phyloP scores from a whole-genome alignment of 2,113 vertebrate genomes.

The Dipodomys stephensi region DNA sequence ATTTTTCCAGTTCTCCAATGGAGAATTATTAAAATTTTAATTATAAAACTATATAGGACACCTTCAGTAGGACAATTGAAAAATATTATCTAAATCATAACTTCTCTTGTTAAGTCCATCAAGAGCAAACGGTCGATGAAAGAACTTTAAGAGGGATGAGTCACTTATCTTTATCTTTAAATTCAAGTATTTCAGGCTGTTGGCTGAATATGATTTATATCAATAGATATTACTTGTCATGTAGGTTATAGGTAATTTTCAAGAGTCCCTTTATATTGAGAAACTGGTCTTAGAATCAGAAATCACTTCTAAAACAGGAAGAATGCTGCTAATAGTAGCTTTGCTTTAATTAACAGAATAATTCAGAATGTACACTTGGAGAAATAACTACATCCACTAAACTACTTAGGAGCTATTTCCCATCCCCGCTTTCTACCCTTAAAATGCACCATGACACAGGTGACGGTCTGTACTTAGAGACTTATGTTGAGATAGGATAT shows the following conservation, averaged over 20 bases:
- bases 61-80: background rate
- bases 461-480: background rate
- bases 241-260: background rate
- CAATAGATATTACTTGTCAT: background rate
- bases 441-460: background rate
- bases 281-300: slow-evolving; percentile 36
- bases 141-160: background rate
- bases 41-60: background rate
- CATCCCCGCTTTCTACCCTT: background rate
- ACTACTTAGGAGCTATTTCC: background rate
- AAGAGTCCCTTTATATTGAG: slow-evolving; percentile 23
- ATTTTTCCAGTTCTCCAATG: background rate
- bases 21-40: slow-evolving; percentile 7
- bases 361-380: background rate
- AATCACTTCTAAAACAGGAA: slow-evolving; percentile 14
- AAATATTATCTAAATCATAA: background rate
- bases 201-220: slow-evolving; percentile 7
- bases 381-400: background rate
- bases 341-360: background rate
- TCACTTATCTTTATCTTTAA: background rate
- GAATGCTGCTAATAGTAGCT: background rate
- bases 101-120: background rate
- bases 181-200: slow-evolving; percentile 1
- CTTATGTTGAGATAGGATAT: background rate
- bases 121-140: slow-evolving; percentile 36